Evolutionary conservation across 2,797 vertebrate species (phyloP).

Genomic region (Gallinago nigripennis): DNA sequence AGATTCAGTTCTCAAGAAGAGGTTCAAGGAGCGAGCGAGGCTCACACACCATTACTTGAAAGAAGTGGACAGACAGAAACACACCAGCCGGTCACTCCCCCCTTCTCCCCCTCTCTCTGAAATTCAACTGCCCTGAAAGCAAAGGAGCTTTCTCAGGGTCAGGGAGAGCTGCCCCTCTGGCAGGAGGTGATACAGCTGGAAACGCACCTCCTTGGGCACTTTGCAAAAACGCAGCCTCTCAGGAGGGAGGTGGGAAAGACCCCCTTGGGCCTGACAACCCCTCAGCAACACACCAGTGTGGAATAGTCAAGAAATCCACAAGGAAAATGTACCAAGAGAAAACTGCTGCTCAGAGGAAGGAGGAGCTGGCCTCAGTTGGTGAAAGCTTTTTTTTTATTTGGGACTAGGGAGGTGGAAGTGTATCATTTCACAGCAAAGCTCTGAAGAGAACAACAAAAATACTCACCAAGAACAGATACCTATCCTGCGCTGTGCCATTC

Average conservation of each 20-base stretch:
- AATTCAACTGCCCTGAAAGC: background rate
- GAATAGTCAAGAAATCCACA: background rate
- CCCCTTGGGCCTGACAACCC: background rate
- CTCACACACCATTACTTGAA: background rate
- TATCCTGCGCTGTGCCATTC: constrained; percentile 92
- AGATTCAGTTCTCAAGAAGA: background rate
- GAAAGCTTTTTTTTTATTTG: background rate
- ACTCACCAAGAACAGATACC: constrained; percentile 95
- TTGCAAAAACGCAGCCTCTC: background rate
- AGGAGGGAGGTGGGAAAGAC: background rate
- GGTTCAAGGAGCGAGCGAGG: background rate
- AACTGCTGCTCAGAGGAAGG: background rate
- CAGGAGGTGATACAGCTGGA: background rate
- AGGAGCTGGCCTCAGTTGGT: background rate
- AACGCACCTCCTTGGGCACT: accelerated
- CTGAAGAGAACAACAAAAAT: background rate
- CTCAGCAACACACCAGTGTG: background rate
- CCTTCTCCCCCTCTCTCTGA: background rate
- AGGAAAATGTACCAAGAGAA: background rate
- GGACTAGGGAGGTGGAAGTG: background rate
- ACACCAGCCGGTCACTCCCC: background rate
- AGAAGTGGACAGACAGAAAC: background rate
- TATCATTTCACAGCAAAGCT: background rate
- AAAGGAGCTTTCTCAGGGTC: accelerated
- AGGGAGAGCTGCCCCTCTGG: accelerated